phyloP scores from a whole-genome alignment of 2,113 vertebrate genomes.

The Antennarius striatus region DNA sequence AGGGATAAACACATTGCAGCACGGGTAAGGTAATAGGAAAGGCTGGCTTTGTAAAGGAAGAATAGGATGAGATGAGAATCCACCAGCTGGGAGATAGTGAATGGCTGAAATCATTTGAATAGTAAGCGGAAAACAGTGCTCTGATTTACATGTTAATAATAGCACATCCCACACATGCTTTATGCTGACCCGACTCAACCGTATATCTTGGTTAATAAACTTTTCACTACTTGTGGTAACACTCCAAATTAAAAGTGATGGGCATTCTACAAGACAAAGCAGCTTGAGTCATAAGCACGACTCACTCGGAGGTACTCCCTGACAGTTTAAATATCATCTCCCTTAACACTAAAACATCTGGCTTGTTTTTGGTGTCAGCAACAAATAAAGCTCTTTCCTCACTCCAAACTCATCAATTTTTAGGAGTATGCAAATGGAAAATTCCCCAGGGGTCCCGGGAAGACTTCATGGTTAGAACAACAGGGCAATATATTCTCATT shows the following conservation, averaged over 20 bases:
- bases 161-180: constrained; percentile 57
- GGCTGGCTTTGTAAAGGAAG: constrained; percentile 49
- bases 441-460: constrained; percentile 44
- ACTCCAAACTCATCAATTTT: constrained; percentile 59
- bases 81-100: constrained; percentile 41
- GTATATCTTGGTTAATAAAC: constrained; percentile 67
- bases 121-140: constrained; percentile 26
- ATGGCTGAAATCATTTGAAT: constrained; percentile 61
- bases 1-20: constrained; percentile 66
- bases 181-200: constrained; percentile 50
- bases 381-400: constrained; percentile 38
- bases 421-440: constrained; percentile 60
- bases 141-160: constrained; percentile 71
- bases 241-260: constrained; percentile 43
- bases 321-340: constrained; percentile 56
- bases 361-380: constrained; percentile 39
- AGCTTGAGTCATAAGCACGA: constrained; percentile 43
- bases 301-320: constrained; percentile 24
- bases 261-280: constrained; percentile 36
- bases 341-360: constrained; percentile 62
- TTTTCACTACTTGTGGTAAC: constrained; percentile 54
- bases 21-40: constrained; percentile 39
- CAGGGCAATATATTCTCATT: constrained; percentile 75
- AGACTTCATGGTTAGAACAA: constrained; percentile 49
- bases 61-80: constrained; percentile 54